These are phyloP conservation scores for Notarius quadriscutis DNA, from an alignment of 2,113 vertebrate species.

Conservation along the genomic window DNA sequence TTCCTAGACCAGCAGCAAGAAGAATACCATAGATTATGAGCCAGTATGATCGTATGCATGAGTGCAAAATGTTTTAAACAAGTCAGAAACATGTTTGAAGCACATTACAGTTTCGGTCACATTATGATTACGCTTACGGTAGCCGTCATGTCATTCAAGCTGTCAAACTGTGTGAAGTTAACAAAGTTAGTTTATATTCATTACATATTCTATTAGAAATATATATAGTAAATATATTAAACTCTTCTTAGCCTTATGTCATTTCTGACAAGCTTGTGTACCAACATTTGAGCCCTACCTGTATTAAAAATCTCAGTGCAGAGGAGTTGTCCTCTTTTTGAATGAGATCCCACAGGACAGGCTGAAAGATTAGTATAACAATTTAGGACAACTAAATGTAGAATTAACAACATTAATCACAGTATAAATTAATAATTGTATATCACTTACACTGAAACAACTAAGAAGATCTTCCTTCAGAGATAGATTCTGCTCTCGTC, in stretches of 20 bases:
- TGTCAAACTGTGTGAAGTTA: background rate
- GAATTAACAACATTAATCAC: background rate
- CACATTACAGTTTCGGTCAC: background rate
- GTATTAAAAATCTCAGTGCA: conserved; percentile 76
- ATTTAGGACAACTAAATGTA: too few relatives aligned
- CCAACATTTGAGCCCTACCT: conserved; percentile 67
- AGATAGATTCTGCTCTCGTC: conserved; percentile 67
- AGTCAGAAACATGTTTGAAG: background rate
- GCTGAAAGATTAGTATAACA: conserved; percentile 61
- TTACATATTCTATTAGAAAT: background rate
- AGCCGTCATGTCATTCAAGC: background rate
- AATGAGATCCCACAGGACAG: conserved; percentile 83
- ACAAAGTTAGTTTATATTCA: background rate
- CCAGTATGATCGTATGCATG: background rate
- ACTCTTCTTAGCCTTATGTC: background rate
- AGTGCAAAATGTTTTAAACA: background rate
- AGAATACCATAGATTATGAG: background rate
- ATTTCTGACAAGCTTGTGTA: background rate
- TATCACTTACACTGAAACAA: conserved; percentile 83
- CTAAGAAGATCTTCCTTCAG: conserved; percentile 82
- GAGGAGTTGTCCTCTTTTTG: conserved; percentile 77
- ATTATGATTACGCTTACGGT: background rate
- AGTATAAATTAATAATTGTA: background rate
- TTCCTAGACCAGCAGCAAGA: conserved; percentile 65
- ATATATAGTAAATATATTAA: conserved; percentile 1